Conservation (phyloP, 2,888 invertebrate genomes). For the Torymus tubicola region DNA sequence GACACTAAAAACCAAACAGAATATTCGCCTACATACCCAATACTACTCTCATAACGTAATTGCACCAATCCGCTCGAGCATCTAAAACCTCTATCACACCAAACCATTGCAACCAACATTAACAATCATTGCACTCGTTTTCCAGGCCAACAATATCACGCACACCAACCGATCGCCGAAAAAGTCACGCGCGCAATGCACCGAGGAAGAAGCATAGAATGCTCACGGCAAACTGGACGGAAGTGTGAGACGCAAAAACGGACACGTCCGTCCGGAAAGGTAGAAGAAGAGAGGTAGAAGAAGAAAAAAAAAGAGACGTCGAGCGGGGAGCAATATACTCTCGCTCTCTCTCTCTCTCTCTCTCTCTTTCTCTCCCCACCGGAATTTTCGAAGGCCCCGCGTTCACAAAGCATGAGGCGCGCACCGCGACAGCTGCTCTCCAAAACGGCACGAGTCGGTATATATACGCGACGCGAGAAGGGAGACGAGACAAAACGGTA, state of each 20-base stretch:
- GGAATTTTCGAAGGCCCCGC: conserved; percentile 35
- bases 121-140: not conserved
- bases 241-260: conserved; percentile 26
- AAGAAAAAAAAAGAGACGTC: not conserved
- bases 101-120: too few relatives aligned
- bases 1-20: too few relatives aligned
- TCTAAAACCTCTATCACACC: too few relatives aligned
- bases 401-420: conserved; percentile 1
- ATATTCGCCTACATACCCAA: too few relatives aligned
- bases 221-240: conserved; percentile 41
- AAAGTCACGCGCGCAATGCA: not conserved
- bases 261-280: not conserved
- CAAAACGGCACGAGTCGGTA: conserved; percentile 2
- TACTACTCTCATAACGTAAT: too few relatives aligned
- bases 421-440: conserved; percentile 50
- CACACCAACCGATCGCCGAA: not conserved
- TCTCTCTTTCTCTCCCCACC: conserved; percentile 42
- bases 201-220: not conserved
- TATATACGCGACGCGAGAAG: not conserved
- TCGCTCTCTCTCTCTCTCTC: not conserved
- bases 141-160: not conserved
- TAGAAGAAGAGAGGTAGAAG: not conserved
- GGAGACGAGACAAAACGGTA: conserved; percentile 35
- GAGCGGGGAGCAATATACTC: conserved; percentile 21
- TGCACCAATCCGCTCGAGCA: too few relatives aligned